These are phyloP conservation scores for Cetoscarus ocellatus DNA, from an alignment of 2,797 vertebrate genomes.

Conservation along the genomic window DNA sequence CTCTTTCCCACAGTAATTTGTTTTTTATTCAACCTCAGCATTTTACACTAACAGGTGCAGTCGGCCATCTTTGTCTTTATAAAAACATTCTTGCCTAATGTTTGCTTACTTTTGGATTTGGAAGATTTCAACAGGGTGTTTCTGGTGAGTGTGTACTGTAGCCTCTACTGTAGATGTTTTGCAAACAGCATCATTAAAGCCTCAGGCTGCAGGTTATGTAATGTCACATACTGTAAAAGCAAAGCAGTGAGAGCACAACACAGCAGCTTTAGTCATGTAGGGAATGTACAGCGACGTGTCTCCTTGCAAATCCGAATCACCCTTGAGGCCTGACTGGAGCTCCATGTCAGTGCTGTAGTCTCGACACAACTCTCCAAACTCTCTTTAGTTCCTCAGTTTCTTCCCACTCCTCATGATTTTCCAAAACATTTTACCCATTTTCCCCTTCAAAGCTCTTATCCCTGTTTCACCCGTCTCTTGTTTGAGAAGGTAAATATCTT, in stretches of 20 bases:
- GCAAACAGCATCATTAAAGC: slow-evolving; percentile 4
- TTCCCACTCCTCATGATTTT: neutral
- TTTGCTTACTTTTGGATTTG: too few species aligned
- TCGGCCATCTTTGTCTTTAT: neutral
- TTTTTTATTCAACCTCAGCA: neutral
- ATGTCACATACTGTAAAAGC: slow-evolving; percentile 11
- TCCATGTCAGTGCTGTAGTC: slow-evolving; percentile 14
- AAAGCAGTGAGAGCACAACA: slow-evolving; percentile 22
- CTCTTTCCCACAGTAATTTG: neutral
- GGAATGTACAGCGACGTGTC: slow-evolving; percentile 30
- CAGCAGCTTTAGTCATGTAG: slow-evolving; percentile 24
- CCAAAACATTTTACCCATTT: neutral
- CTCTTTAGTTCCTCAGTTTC: neutral
- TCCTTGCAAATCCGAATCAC: slow-evolving; percentile 13
- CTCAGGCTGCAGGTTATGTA: slow-evolving; percentile 29
- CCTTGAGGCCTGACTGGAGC: slow-evolving; percentile 14
- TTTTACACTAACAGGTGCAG: neutral
- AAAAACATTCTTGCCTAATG: neutral
- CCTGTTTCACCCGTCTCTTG: slow-evolving; percentile 2
- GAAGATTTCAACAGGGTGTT: neutral
- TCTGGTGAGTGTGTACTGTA: neutral
- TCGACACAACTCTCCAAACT: neutral
- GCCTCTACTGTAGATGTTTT: slow-evolving; percentile 13
- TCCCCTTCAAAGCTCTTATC: neutral
- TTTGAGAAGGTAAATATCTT: slow-evolving; percentile 36